A percentile compares a stretch with the other conserved stretches of the same genome.
phyloP scores from a whole-genome alignment of 1,140 invertebrate genomes.

The Pachypeltis micranthus region DNA sequence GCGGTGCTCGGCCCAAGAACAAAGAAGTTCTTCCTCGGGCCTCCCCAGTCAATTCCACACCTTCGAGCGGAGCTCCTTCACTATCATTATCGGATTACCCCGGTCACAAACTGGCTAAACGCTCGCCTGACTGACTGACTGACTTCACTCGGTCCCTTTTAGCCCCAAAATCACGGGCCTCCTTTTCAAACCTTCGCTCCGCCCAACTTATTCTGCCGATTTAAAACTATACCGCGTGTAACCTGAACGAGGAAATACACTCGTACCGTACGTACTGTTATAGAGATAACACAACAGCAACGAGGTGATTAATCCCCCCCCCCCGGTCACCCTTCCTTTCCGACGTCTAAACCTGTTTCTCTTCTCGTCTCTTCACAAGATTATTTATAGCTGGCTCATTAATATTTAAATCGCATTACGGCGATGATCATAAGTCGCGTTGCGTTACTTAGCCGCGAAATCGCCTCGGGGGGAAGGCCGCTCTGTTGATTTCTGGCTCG shows the following conservation, averaged over 20 bases:
- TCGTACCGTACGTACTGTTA: too few relatives aligned
- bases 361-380: not conserved
- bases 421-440: not conserved
- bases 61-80: not conserved
- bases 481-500: not conserved
- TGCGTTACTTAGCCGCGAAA: not conserved
- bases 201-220: not conserved
- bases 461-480: not conserved
- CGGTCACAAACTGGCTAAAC: not conserved
- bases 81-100: not conserved
- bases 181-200: not conserved
- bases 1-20: not conserved
- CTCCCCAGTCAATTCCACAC: not conserved
- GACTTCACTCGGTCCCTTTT: not conserved
- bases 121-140: not conserved
- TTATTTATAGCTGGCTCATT: not conserved
- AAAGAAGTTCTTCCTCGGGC: not conserved
- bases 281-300: not conserved
- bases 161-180: not conserved
- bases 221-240: not conserved
- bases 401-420: not conserved
- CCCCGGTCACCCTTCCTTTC: not conserved
- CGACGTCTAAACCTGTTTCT: not conserved
- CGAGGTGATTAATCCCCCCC: not conserved
- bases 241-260: too few relatives aligned